A percentile compares a stretch with the other conserved stretches of the same genome.
phyloP scores from a whole-genome alignment of 1,140 invertebrate genomes.

The Aphelinus certus region DNA sequence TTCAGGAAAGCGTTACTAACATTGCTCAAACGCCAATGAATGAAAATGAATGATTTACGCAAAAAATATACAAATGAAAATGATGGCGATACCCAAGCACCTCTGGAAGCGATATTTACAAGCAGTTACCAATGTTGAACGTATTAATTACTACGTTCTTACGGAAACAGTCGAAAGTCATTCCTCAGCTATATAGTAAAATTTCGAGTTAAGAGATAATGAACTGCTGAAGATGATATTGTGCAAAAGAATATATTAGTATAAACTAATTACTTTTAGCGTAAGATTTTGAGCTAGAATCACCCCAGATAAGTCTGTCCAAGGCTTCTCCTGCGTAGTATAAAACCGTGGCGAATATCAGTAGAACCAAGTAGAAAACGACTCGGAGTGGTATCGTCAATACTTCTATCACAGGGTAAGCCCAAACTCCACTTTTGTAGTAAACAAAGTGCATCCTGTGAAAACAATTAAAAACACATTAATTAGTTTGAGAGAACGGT shows the following conservation, averaged over 20 bases:
- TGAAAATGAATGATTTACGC: constrained; percentile 15
- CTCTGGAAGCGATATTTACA: no score
- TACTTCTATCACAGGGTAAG: constrained; percentile 85
- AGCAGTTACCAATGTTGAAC: no score
- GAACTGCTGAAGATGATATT: constrained; percentile 40
- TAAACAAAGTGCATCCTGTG: constrained; percentile 78
- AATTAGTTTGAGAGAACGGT: no score
- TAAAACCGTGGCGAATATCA: constrained; percentile 69
- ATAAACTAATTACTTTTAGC: constrained; percentile 59
- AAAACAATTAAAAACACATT: constrained; percentile 15
- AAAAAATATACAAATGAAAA: constrained; percentile 8
- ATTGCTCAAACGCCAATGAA: not conserved
- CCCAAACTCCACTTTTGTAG: constrained; percentile 79
- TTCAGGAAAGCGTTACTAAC: constrained; percentile 6
- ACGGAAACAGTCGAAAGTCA: no score
- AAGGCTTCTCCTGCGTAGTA: constrained; percentile 77
- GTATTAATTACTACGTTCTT: no score
- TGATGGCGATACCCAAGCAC: constrained; percentile 1
- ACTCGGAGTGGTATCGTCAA: constrained; percentile 75
- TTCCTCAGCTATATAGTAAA: no score
- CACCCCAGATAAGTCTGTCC: constrained; percentile 78
- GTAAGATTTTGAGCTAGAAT: constrained; percentile 65
- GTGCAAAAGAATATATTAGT: not conserved
- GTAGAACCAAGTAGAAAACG: constrained; percentile 74
- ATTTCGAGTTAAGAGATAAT: constrained; percentile 6